phyloP scores from a whole-genome alignment of 2,797 vertebrate genomes.

The Paramormyrops hopkinsi region DNA sequence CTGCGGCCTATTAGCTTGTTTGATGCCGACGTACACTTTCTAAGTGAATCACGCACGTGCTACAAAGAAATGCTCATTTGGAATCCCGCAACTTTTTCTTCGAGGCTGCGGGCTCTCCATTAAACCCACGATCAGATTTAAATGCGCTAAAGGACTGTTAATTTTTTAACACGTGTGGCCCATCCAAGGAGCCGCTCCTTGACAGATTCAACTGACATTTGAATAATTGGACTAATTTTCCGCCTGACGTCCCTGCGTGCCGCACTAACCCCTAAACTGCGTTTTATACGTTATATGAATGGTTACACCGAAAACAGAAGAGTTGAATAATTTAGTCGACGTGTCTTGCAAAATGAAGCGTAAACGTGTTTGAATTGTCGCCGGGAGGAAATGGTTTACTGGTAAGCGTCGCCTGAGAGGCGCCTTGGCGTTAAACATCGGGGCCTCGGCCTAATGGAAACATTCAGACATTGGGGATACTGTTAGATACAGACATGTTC shows the following conservation, averaged over 20 bases:
- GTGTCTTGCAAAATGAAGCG: conserved; percentile 65
- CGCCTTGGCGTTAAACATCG: neutral
- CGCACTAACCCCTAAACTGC: conserved; percentile 45
- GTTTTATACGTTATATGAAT: conserved; percentile 55
- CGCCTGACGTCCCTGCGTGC: conserved; percentile 55
- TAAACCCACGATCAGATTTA: conserved; percentile 74
- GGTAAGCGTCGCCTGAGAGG: conserved; percentile 44
- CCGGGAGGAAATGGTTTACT: conserved; percentile 57
- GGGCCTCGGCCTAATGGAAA: neutral
- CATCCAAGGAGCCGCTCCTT: conserved; percentile 63
- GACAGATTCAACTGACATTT: conserved; percentile 78
- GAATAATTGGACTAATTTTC: conserved; percentile 83
- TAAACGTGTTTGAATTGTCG: conserved; percentile 59
- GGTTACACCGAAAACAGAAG: conserved; percentile 51
- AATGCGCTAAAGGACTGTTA: conserved; percentile 76
- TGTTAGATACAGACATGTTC: neutral
- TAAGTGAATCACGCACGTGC: conserved; percentile 86
- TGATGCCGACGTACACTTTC: conserved; percentile 77
- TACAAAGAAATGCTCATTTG: conserved; percentile 77
- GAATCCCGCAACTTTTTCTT: conserved; percentile 80
- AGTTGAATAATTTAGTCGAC: conserved; percentile 75
- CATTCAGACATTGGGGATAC: neutral
- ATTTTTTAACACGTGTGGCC: conserved; percentile 75
- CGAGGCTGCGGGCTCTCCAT: conserved; percentile 63
- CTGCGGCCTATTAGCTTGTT: conserved; percentile 81